Base-by-base conservation (phyloP, 1,140 invertebrate species). In the Pogonomyrmex californicus region DNA sequence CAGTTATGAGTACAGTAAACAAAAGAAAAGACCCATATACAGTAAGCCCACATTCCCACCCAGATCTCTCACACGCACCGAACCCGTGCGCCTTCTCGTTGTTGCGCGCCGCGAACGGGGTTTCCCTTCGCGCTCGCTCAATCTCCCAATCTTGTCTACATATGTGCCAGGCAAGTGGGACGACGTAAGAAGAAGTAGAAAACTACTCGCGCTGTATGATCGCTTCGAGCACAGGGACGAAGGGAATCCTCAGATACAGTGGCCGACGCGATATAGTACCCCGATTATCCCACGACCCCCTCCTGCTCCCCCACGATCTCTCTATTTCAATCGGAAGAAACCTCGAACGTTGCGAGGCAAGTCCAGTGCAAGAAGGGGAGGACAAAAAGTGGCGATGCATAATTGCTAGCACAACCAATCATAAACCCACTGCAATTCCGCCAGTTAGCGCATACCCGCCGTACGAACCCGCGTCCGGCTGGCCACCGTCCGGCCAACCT, bases 41-140 rank as follows among this genome's bases (percentile, higher is more conserved):
- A 81, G 85, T 86, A 88, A 90, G 87, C 63, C 63, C 77, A 77
- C 81, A 85, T 88, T 91, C 82, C 89, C 85, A 66, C 63, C 88
- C 77, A 54, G 70, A 81, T 83, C 70, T 83, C 62, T 82, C 51
- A 58, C 76, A 81, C 75, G 66, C 87, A 86, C 41, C 70, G 44
- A 54, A 65, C 49, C 62, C 83, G 70, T 86, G 73, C 56, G 75
- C 30, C 81, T 58, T 86, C 65, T 58, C 49, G 54, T 78, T 33
- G 71, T 85, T 85, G 82, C 56, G 41, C 54, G 60, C 60, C 87
- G 60, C 73, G 73, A 54, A 38, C 44, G 44, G 44, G 65, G n/a
- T 14, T 63, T 78, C 49, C 81, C 79, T 73, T 85, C 62, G 87
- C 62, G 36, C 65, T 60, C 56, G 23, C 23, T 12, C 30, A 23